phyloP scores from a whole-genome alignment of 2,888 invertebrate genomes.

The Megaustenia siamemsis region DNA sequence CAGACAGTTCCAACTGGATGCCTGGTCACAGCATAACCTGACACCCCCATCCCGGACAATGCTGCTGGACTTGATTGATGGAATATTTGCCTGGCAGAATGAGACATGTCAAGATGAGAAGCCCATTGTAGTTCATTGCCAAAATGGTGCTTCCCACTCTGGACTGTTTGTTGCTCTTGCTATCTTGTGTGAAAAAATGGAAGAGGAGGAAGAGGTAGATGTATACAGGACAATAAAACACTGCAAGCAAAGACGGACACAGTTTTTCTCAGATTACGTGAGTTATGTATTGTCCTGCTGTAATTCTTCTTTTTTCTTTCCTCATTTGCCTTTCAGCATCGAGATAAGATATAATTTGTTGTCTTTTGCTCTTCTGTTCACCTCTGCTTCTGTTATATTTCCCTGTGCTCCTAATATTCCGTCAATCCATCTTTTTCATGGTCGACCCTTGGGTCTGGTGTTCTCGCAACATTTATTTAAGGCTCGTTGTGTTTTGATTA shows the following conservation, averaged over 20 bases:
- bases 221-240: conserved; percentile 78
- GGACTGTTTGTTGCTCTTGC: conserved; percentile 75
- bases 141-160: conserved; percentile 77
- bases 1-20: conserved; percentile 76
- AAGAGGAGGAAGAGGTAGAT: conserved; percentile 73
- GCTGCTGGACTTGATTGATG: conserved; percentile 73
- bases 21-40: conserved; percentile 74
- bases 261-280: conserved; percentile 67
- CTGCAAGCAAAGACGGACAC: conserved; percentile 73
- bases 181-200: conserved; percentile 74
- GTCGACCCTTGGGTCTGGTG: too few species aligned
- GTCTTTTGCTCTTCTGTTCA: too few species aligned
- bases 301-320: too few species aligned
- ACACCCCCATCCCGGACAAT: conserved; percentile 75
- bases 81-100: conserved; percentile 73
- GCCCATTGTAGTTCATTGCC: conserved; percentile 65
- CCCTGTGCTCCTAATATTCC: too few species aligned
- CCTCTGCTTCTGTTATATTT: too few species aligned
- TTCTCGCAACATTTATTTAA: too few species aligned
- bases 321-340: neutral
- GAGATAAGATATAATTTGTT: neutral
- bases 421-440: too few species aligned
- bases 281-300: conserved; percentile 20
- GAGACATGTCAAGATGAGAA: conserved; percentile 60
- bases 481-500: too few species aligned